Conservation (phyloP, 2,888 invertebrate species). For the Andrena fulva region DNA sequence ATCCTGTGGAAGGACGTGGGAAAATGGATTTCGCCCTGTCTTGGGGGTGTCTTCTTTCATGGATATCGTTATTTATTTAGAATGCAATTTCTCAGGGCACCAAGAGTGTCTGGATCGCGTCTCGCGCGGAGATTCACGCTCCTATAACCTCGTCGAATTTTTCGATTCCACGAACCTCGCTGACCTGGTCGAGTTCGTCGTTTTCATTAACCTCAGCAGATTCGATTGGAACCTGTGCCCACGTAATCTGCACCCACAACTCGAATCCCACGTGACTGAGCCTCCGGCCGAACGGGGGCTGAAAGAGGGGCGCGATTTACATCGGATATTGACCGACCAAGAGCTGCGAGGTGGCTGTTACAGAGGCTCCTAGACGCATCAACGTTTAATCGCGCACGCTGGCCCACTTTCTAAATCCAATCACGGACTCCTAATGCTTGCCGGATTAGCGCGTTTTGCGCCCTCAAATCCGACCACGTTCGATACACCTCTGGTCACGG, state of each 20-base stretch:
- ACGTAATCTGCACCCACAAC: neutral
- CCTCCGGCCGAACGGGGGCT: conserved; percentile 13
- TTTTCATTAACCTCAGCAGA: neutral
- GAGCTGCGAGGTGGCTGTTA: conserved; percentile 23
- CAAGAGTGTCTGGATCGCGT: too few species aligned
- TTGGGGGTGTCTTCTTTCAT: too few species aligned
- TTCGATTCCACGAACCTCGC: too few species aligned
- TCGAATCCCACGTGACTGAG: conserved; percentile 2
- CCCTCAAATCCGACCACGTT: neutral
- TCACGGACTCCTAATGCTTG: neutral
- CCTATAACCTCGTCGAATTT: too few species aligned
- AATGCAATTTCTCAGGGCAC: too few species aligned
- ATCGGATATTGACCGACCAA: conserved; percentile 54
- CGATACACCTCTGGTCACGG: neutral
- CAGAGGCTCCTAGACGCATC: conserved; percentile 21
- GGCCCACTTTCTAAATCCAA: conserved; percentile 18
- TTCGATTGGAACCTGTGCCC: neutral
- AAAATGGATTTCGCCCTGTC: too few species aligned
- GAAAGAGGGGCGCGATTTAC: conserved; percentile 19
- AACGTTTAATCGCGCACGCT: conserved; percentile 30
- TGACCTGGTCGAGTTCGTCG: too few species aligned
- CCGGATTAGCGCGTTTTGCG: neutral
- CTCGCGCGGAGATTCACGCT: too few species aligned
- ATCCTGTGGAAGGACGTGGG: too few species aligned
- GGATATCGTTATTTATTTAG: too few species aligned